Conservation (phyloP, 2,888 invertebrate genomes). For the Troides aeacus region DNA sequence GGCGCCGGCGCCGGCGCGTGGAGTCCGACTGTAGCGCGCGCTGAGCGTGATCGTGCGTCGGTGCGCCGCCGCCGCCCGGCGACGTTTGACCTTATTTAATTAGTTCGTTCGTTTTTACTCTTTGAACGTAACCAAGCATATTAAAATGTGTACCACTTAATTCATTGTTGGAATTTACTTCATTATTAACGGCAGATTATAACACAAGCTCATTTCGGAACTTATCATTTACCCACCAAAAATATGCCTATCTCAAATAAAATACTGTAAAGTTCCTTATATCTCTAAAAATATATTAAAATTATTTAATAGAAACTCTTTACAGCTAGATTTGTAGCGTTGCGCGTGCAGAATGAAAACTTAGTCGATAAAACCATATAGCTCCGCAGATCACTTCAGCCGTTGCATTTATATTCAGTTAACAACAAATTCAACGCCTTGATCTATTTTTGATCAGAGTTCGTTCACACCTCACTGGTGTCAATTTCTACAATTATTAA, state of each 20-base stretch:
- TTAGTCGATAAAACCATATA: not conserved
- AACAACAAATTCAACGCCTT: constrained; percentile 40
- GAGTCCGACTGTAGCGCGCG: constrained; percentile 54
- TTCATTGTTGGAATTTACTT: constrained; percentile 68
- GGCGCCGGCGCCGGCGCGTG: constrained; percentile 36
- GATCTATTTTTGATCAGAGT: constrained; percentile 67
- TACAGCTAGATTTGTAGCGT: no score
- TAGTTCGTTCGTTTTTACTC: constrained; percentile 78
- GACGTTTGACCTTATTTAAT: constrained; percentile 80
- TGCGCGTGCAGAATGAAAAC: not conserved
- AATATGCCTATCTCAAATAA: no score
- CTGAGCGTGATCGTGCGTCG: constrained; percentile 30
- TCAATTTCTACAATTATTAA: constrained; percentile 51
- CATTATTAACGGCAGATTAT: constrained; percentile 40
- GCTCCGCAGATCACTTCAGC: constrained; percentile 46
- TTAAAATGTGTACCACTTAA: constrained; percentile 73
- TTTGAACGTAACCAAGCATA: constrained; percentile 71
- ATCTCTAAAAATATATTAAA: no score
- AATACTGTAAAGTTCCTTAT: no score
- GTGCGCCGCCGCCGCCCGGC: constrained; percentile 41
- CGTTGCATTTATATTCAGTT: constrained; percentile 39
- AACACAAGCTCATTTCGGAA: constrained; percentile 2
- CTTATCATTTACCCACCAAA: not conserved
- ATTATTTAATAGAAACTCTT: not conserved
- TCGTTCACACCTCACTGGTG: constrained; percentile 62